Percentiles rank a stretch among this genome's conserved stretches.
Conservation (phyloP, 2,888 invertebrate species). For the Seira ritae region DNA sequence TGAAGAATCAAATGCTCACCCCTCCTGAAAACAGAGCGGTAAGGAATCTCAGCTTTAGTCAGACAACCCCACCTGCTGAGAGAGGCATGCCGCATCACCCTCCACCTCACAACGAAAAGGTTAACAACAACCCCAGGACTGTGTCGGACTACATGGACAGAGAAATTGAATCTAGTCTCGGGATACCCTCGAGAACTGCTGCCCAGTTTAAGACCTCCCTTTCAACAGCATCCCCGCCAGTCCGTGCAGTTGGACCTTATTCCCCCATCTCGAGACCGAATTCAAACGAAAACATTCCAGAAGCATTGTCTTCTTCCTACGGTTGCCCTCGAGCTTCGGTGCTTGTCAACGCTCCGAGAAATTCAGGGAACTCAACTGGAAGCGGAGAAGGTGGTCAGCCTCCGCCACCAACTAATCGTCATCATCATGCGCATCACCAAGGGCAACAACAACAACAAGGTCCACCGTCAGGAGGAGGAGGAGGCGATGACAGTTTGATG, state of each 20-base stretch:
- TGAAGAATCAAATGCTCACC: conserved; percentile 56
- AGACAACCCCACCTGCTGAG: conserved; percentile 11
- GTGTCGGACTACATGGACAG: conserved; percentile 92
- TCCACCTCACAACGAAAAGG: conserved; percentile 21
- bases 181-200: conserved; percentile 81
- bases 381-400: conserved; percentile 12
- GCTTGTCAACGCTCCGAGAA: conserved; percentile 63
- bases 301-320: conserved; percentile 49
- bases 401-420: neutral
- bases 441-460: neutral
- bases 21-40: conserved; percentile 43
- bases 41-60: conserved; percentile 62
- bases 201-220: conserved; percentile 17
- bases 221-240: conserved; percentile 72
- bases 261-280: conserved; percentile 77
- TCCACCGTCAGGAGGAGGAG: neutral
- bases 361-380: conserved; percentile 33
- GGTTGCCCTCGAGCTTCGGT: conserved; percentile 67
- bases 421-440: neutral
- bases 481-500: conserved; percentile 61
- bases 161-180: conserved; percentile 91
- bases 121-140: conserved; percentile 80
- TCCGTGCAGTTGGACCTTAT: conserved; percentile 74
- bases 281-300: conserved; percentile 72
- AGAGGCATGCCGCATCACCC: neutral